These are phyloP conservation scores for Peucedramus taeniatus DNA, from an alignment of 2,113 vertebrate genomes.

Conservation along the genomic window DNA sequence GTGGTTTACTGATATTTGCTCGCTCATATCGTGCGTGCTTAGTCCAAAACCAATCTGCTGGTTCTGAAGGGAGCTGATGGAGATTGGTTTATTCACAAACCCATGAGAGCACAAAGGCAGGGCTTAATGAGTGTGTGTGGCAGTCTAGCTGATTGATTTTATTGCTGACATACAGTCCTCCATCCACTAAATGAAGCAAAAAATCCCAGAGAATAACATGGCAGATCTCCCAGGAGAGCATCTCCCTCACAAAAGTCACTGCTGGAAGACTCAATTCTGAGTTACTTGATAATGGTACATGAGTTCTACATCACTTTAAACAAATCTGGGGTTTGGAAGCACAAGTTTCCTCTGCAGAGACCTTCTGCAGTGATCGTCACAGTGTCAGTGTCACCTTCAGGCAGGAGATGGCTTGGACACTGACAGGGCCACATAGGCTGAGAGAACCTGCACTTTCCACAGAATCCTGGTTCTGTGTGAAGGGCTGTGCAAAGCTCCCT, in stretches of 20 bases:
- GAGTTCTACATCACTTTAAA: background rate
- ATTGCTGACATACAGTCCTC: background rate
- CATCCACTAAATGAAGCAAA: background rate
- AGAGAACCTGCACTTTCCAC: background rate
- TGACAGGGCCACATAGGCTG: fast-evolving
- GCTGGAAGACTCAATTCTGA: background rate
- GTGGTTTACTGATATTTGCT: background rate
- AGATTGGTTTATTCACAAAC: background rate
- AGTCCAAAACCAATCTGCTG: background rate
- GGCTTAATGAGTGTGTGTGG: background rate
- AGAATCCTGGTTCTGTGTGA: background rate
- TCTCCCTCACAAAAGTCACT: background rate
- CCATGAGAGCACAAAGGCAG: background rate
- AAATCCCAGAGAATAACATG: background rate
- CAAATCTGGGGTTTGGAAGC: background rate
- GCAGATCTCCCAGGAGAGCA: background rate
- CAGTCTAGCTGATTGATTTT: background rate
- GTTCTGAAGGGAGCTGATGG: background rate
- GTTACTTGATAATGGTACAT: fast-evolving
- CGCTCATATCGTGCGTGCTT: background rate
- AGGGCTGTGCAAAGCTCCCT: background rate
- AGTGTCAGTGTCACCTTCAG: background rate
- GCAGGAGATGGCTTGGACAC: background rate
- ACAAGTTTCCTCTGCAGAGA: background rate
- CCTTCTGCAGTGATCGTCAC: background rate